Evolutionary conservation across 2,888 invertebrate species (phyloP).

Genomic region (Thera obeliscata): DNA sequence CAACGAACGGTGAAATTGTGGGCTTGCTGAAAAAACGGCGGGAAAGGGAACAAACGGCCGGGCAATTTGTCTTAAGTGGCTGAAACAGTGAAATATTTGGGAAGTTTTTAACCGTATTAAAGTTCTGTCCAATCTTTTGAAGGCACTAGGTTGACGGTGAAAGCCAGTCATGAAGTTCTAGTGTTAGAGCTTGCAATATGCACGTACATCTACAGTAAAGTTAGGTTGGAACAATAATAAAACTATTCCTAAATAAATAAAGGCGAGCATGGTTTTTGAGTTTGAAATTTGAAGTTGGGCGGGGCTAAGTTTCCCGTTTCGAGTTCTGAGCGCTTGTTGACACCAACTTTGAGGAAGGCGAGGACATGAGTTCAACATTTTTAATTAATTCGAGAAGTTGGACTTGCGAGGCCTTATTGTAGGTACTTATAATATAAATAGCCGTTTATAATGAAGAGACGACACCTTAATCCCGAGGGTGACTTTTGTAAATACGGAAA

Average conservation of each 20-base stretch:
- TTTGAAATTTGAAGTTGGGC: not conserved
- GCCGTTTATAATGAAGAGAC: slow-evolving; percentile 60
- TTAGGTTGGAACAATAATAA: not conserved
- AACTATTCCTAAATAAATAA: not conserved
- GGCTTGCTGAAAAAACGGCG: slow-evolving; percentile 57
- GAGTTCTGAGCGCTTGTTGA: slow-evolving; percentile 30
- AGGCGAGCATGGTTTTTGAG: not conserved
- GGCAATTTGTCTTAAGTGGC: slow-evolving; percentile 78
- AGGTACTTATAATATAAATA: slow-evolving; percentile 56
- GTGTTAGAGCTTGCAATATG: not conserved
- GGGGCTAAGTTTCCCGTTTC: not conserved
- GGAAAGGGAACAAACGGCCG: slow-evolving; percentile 46
- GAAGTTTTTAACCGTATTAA: slow-evolving; percentile 74
- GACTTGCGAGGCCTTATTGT: slow-evolving; percentile 38
- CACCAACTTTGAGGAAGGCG: slow-evolving; percentile 38
- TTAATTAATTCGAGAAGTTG: slow-evolving; percentile 75
- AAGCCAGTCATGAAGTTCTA: not conserved
- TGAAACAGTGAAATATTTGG: slow-evolving; percentile 76
- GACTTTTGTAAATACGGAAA: slow-evolving; percentile 69
- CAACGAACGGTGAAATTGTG: slow-evolving; percentile 73
- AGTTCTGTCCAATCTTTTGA: slow-evolving; percentile 62
- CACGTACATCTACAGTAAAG: not conserved
- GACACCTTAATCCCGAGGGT: slow-evolving; percentile 50
- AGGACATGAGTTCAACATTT: slow-evolving; percentile 58
- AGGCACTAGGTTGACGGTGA: slow-evolving; percentile 44